These are phyloP conservation scores for Priocnemis perturbator DNA, from an alignment of 2,888 invertebrate genomes.

Conservation along the genomic window DNA sequence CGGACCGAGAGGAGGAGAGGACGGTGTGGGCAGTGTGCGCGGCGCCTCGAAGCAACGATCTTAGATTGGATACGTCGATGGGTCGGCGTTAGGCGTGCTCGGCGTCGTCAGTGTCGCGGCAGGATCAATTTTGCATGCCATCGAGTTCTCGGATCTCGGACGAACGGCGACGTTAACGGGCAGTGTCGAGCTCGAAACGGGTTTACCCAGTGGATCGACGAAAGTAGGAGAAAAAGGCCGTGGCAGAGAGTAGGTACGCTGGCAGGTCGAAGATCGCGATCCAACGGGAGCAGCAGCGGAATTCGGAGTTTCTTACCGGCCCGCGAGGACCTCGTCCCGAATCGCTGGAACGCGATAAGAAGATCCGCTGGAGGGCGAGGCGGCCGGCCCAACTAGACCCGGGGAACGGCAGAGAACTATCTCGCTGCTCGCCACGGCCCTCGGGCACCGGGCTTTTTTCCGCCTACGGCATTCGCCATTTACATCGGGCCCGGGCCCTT, in stretches of 20 bases:
- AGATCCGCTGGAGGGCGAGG: not conserved
- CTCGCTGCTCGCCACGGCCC: conserved; percentile 43
- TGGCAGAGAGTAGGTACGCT: conserved; percentile 36
- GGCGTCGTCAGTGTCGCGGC: too few relatives aligned
- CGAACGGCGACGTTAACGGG: not conserved
- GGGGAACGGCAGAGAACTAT: conserved; percentile 54
- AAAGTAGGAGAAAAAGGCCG: conserved; percentile 31
- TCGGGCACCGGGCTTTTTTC: conserved; percentile 52
- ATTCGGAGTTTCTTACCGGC: conserved; percentile 57
- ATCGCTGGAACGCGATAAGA: conserved; percentile 1
- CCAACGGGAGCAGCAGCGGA: conserved; percentile 47
- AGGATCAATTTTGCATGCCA: too few relatives aligned
- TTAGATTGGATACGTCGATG: too few relatives aligned
- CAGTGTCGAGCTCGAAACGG: conserved; percentile 35
- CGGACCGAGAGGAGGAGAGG: too few relatives aligned
- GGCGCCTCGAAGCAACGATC: too few relatives aligned
- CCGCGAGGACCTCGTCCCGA: conserved; percentile 33
- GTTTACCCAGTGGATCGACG: conserved; percentile 40
- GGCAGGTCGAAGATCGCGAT: conserved; percentile 58
- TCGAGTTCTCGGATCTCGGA: too few relatives aligned
- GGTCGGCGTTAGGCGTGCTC: too few relatives aligned
- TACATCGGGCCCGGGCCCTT: conserved; percentile 54
- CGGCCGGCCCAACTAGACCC: conserved; percentile 24
- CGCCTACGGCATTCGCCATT: conserved; percentile 49
- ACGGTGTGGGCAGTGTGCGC: too few relatives aligned